Base-by-base conservation (phyloP, 2,888 invertebrate genomes). In the Galerucella nymphaeae region DNA sequence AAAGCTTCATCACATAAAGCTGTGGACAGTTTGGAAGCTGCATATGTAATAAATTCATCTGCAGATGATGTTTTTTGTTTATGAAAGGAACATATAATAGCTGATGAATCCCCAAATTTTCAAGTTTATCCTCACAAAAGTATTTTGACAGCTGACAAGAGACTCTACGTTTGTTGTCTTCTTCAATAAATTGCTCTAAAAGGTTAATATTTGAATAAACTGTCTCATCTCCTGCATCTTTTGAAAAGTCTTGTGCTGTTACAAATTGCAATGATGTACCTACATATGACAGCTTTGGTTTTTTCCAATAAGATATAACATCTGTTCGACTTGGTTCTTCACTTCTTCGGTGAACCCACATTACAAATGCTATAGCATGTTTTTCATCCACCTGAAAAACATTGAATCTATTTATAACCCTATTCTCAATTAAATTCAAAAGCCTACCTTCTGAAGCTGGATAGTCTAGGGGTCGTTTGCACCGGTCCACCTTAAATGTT, bases 311-410 rank as follows among this genome's bases (percentile, higher is more conserved):
- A 4, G 53, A 53, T 53, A 53, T 13, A 53, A 53, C 11, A 53
- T 53, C 53, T 53, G 53, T 53, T 53, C 13, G 53, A 53, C 53
- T 23, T 23, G 23, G 23, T 23, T 23, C 23, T 23, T 23, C 23
- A 23, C 23, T 23, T 23, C 23, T 23, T 53, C 53, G n/a, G 53
- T 53, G 53, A 53, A 53, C 53, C 53, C 11, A 10, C 53, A 53
- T 53, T 53, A 53, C 14, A 53, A 53, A 53, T 53, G 53, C 53
- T 53, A 16, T 10, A 16, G n/a, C 53, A 53, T 53, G 53, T 16
- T 53, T n/a, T 53, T 4, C 53, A 53, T 53, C 53, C 53, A 53
- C 53, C 53, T 53, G 10, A 53, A 53, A 53, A 53, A 16, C 53
- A 14, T 53, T 13, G n/a, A n/a, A 53, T 53, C 3, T 9, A 9